Evolutionary conservation across 2,888 invertebrate genomes (phyloP), one percentile per base, ranked within the genome.

Genomic region (Idaea aversata): DNA sequence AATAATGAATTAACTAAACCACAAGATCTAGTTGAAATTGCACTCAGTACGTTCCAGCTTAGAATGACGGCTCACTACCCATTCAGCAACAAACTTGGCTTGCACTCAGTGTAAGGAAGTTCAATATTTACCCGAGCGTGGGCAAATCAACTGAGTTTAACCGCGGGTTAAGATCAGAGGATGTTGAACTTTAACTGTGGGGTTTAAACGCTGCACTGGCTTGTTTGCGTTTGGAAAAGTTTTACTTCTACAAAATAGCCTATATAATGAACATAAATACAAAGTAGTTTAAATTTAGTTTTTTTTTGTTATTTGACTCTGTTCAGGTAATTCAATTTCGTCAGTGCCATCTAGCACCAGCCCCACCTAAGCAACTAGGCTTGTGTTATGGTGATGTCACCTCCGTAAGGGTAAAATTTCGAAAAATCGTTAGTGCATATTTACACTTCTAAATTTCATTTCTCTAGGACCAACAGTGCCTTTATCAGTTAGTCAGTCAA

Each of bases 21-120:
- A 7, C 57, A 57, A 57, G 57, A 7, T 15, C 58, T n/a, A 15
- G 5, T 15, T 16, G 15, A n/a, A 16, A 16, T 15, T 58, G 58
- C 58, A 16, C n/a, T 58, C 58, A 58, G n/a, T 36, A 61, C 58
- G 59, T 59, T 58, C 60, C 65, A 57, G 61, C 67, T 58, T 58
- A 34, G 13, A 34, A 69, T 67, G 73, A 74, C 67, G 67, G 72
- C 73, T 77, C 74, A 72, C 75, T 75, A 77, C 77, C 79, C 76
- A 77, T 78, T 77, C 79, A 72, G 78, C 77, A 75, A 76, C 75
- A 72, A 79, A 77, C 78, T 80, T 70, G 75, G 67, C 62, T 64
- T 64, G 63, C 67, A 34, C 64, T 57, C 63, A 67, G 73, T 72
- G 72, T 70, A 68, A 65, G 63, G 68, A 69, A 77, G 74, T 79